Percentiles rank a stretch among this genome's conserved stretches.
Evolutionary conservation across 2,797 vertebrate species (phyloP).

Genomic region (Sebastolobus alascanus): DNA sequence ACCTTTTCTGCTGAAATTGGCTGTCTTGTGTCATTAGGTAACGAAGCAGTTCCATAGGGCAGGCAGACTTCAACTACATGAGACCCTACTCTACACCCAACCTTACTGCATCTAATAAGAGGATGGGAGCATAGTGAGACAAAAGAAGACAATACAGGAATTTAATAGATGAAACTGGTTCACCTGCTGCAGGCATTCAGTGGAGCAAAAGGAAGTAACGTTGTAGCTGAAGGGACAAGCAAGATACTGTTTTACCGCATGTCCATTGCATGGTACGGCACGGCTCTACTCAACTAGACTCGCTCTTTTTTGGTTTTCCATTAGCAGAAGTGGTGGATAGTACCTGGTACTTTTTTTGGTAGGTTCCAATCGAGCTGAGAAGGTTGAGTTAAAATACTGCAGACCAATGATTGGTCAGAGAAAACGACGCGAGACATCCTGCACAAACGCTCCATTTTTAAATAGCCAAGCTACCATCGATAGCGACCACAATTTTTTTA

Average conservation of each 20-base stretch:
- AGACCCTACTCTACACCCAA: background rate
- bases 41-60: constrained; percentile 20
- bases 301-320: background rate
- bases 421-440: too few relatives aligned
- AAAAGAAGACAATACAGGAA: background rate
- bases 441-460: too few relatives aligned
- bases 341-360: too few relatives aligned
- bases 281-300: too few relatives aligned
- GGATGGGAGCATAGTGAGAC: background rate
- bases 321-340: too few relatives aligned
- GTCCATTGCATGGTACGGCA: too few relatives aligned
- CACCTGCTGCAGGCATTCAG: background rate
- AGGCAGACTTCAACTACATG: constrained; percentile 3
- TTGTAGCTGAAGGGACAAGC: background rate
- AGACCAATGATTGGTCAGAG: too few relatives aligned
- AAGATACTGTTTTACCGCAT: background rate
- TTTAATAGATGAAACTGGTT: background rate
- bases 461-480: too few relatives aligned
- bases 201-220: background rate
- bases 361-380: too few relatives aligned
- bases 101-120: constrained; percentile 6
- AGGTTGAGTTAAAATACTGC: too few relatives aligned
- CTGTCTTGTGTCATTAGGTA: constrained; percentile 41
- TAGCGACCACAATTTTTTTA: too few relatives aligned
- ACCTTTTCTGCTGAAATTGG: constrained; percentile 52